phyloP scores from a whole-genome alignment of 2,113 vertebrate species.

The Pollachius pollachius region DNA sequence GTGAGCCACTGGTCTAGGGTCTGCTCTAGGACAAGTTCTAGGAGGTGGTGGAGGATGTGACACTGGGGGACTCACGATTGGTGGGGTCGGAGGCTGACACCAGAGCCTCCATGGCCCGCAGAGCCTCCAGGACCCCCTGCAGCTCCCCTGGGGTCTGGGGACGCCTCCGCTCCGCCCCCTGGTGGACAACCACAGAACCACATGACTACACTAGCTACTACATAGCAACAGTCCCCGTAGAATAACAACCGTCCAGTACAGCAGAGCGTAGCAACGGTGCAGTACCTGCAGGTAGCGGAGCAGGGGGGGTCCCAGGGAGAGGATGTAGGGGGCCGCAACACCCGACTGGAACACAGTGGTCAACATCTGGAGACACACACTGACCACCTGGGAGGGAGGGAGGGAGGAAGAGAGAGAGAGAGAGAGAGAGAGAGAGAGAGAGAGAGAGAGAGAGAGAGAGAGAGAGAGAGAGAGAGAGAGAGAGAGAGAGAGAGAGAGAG shows the following conservation, averaged over 20 bases:
- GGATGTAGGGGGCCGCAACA: constrained; percentile 83
- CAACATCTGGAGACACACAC: constrained; percentile 83
- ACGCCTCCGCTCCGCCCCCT: constrained; percentile 79
- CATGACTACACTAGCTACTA: not conserved
- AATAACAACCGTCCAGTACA: not conserved
- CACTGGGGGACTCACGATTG: constrained; percentile 67
- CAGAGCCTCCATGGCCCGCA: constrained; percentile 79
- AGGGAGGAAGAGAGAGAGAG: not conserved
- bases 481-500: constrained; percentile 3
- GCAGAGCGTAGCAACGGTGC: not conserved
- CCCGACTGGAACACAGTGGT: constrained; percentile 81
- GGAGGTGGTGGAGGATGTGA: not conserved
- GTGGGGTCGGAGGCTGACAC: constrained; percentile 78
- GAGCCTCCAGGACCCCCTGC: constrained; percentile 81
- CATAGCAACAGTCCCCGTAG: not conserved
- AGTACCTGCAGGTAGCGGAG: constrained; percentile 74
- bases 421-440: not conserved
- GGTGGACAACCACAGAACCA: constrained; percentile 9
- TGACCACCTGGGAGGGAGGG: constrained; percentile 73
- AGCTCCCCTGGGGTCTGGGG: constrained; percentile 83
- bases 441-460: too few species aligned
- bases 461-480: too few species aligned
- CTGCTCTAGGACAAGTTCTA: too few species aligned
- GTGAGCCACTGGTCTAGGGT: too few species aligned
- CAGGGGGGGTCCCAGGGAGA: constrained; percentile 77